phyloP scores from a whole-genome alignment of 2,797 vertebrate genomes.

The Leptodactylus fallax region DNA sequence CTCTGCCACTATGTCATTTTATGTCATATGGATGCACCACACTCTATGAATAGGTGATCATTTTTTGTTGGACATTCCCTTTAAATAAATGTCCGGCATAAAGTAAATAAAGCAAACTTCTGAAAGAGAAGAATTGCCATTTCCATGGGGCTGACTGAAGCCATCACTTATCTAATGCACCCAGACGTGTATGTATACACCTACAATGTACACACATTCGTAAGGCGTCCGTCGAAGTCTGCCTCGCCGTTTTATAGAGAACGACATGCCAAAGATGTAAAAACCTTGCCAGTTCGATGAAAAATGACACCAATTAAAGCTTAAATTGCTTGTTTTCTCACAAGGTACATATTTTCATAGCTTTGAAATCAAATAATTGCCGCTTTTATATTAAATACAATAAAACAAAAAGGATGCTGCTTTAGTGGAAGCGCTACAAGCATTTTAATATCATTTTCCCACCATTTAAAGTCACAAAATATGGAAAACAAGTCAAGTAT shows the following conservation, averaged over 20 bases:
- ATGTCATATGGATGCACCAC: too few species aligned
- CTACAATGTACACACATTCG: slow-evolving; percentile 77
- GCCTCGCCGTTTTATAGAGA: slow-evolving; percentile 92
- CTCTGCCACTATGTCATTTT: too few species aligned
- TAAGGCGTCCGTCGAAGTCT: slow-evolving; percentile 92
- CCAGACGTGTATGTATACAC: slow-evolving; percentile 79
- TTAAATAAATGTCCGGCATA: too few species aligned
- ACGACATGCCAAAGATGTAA: slow-evolving; percentile 92
- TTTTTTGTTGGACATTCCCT: too few species aligned
- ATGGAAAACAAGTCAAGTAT: slow-evolving; percentile 87
- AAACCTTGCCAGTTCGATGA: slow-evolving; percentile 92
- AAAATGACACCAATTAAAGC: slow-evolving; percentile 98
- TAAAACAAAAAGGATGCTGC: slow-evolving; percentile 92
- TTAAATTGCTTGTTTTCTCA: slow-evolving; percentile 98
- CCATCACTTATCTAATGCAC: slow-evolving; percentile 80
- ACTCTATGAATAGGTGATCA: too few species aligned
- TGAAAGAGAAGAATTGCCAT: slow-evolving; percentile 1
- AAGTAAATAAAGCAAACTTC: not conserved
- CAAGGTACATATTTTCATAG: slow-evolving; percentile 99
- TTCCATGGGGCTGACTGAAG: slow-evolving; percentile 61
- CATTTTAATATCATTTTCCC: slow-evolving; percentile 92
- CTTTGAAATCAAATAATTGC: slow-evolving; percentile 99
- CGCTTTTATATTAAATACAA: slow-evolving; percentile 94
- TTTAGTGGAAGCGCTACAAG: slow-evolving; percentile 90
- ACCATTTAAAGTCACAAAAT: slow-evolving; percentile 85